Evolutionary conservation across 2,113 vertebrate genomes (phyloP).

Genomic region (Hystrix cristata): DNA sequence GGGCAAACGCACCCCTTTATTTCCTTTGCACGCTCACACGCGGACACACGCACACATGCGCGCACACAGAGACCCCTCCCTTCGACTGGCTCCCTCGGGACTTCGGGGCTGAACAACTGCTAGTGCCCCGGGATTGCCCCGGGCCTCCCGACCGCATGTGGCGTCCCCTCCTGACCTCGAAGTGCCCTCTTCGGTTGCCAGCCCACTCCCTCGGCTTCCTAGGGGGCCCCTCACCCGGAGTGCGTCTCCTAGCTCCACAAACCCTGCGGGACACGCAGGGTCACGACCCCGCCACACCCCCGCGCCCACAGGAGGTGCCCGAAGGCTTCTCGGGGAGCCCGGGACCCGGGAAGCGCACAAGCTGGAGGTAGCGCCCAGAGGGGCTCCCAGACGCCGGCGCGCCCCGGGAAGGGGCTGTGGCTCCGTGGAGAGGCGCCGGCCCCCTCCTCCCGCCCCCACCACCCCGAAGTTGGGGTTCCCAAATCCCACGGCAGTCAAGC

Average conservation of each 20-base stretch:
- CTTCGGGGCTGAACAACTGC: neutral
- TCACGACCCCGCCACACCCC: slow-evolving; percentile 13
- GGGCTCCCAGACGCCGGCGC: neutral
- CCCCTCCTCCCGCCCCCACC: neutral
- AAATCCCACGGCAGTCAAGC: neutral
- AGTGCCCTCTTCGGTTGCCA: slow-evolving; percentile 84
- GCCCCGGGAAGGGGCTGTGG: neutral
- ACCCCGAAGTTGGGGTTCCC: neutral
- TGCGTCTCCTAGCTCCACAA: neutral
- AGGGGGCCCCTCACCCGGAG: neutral
- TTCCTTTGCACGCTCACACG: slow-evolving; percentile 61
- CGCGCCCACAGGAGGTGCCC: neutral
- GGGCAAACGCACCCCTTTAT: slow-evolving; percentile 36
- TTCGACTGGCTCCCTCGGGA: neutral
- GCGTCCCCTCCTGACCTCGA: slow-evolving; percentile 8
- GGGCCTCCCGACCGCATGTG: slow-evolving; percentile 44
- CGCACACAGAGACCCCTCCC: slow-evolving; percentile 69
- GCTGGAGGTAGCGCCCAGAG: rapidly evolving
- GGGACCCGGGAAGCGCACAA: neutral
- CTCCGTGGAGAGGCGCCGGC: neutral
- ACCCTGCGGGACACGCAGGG: neutral
- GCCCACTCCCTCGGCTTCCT: slow-evolving; percentile 77
- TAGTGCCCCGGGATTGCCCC: slow-evolving; percentile 40
- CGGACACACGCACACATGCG: slow-evolving; percentile 50
- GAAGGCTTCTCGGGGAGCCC: neutral